A percentile compares a stretch with the other conserved stretches of the same genome.
Conservation (phyloP, 2,797 vertebrate species). For the Artibeus lituratus region DNA sequence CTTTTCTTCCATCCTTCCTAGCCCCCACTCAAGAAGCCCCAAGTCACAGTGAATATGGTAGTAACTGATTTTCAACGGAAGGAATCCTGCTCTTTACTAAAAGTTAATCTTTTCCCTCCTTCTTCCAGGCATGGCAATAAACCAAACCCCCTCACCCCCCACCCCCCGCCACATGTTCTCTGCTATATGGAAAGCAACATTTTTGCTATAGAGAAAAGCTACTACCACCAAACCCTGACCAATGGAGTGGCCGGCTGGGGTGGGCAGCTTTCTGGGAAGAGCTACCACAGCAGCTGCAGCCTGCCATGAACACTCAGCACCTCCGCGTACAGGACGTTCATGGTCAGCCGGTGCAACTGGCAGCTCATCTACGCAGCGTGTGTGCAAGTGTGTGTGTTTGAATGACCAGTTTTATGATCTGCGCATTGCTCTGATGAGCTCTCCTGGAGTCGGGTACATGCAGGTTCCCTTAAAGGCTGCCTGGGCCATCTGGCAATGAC, state of each 20-base stretch:
- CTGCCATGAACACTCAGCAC: background rate
- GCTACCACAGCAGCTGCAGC: background rate
- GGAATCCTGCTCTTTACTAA: constrained; percentile 16
- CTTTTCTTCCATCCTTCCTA: background rate
- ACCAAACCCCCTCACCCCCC: background rate
- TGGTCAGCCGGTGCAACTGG: background rate
- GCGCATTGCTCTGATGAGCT: background rate
- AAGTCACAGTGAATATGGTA: background rate
- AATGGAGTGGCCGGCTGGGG: background rate
- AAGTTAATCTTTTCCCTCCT: background rate
- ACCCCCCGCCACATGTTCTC: background rate
- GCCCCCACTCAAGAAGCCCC: background rate
- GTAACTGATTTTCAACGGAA: constrained; percentile 5
- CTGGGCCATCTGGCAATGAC: background rate
- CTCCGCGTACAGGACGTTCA: background rate
- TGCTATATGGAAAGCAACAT: background rate
- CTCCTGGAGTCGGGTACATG: background rate
- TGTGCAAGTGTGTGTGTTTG: background rate
- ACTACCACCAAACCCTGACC: background rate
- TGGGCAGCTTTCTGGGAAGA: background rate
- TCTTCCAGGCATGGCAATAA: constrained; percentile 19
- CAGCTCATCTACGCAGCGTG: background rate
- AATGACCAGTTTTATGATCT: background rate
- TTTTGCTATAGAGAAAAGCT: background rate
- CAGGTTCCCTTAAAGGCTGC: background rate